Evolutionary conservation across 2,797 vertebrate genomes (phyloP), one percentile per base, ranked within the genome.

Genomic region (Dendrocincla tyrannina): DNA sequence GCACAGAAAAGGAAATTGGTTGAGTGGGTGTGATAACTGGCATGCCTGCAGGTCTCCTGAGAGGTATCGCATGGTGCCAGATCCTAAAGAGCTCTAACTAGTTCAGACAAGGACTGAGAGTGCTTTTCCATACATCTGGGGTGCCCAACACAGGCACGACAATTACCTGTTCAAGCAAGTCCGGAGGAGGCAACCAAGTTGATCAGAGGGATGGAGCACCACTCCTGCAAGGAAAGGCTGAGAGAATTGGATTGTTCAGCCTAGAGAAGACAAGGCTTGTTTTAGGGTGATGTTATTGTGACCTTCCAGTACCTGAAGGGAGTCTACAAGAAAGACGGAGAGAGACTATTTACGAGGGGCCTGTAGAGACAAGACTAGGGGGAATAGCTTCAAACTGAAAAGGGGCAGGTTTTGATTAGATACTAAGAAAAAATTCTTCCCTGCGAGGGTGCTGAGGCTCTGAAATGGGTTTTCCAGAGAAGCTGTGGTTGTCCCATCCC

Each of bases 61-160:
- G 25, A 69, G 2, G 3, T 73, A 4, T n/a, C 0, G 0, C 6
- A 2, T 10, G 5, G 22, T 50, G 28, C 7, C 35, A 84, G 33
- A 77, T 60, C 46, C n/a, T 81, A n/a, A 52, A 55, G 17, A 60
- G 17, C 32, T 64, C 5, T 4, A 75, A 19, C 10, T 44, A 25
- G 6, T 56, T 88, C 30, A 39, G 33, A 3, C 25, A 39, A 8
- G 8, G 22, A 56, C 5, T 72, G 27, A 17, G 12, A 41, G 13
- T 24, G 32, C 6, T 92, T 76, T 58, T 64, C 19, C 20, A 20
- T 8, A 44, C 6, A 4, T 55, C 44, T 72, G 33, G 15, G 76
- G 20, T 19, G 17, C 10, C 8, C 30, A 39, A 16, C 12, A 32
- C 20, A 59, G 50, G 58, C 25, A 52, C 7, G 24, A 44, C 11